Base-by-base conservation (phyloP, 2,113 vertebrate species). In the Cercocebus atys region DNA sequence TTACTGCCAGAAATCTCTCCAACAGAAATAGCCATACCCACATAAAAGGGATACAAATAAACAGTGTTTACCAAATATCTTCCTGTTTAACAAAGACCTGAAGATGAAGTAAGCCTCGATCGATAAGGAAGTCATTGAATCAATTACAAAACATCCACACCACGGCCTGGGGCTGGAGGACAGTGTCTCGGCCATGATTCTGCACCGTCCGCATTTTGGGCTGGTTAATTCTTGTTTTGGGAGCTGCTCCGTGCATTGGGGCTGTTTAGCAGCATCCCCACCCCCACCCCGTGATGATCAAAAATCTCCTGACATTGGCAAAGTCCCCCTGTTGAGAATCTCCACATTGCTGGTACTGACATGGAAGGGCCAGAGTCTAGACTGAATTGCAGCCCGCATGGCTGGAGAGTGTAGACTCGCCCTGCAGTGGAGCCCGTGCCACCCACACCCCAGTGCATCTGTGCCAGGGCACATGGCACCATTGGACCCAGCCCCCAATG, bases 21-120 rank as follows among this genome's bases (percentile, higher is more conserved):
- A 3, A 27, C 45, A 52, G 45, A 25, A 70, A 25, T 11, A 17
- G 32, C 32, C 13, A 1, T 25, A 47, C 32, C 27, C 7, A 7
- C 2, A 0, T 23, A 2, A 17, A 38, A 38, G 35, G 38, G 11
- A 23, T 20, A 9, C 9, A 5, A 9, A 9, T 55, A 38, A n/a
- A 27, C 27, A n/a, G 18, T 35, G 66, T 68, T 68, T 12, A 4
- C 40, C 23, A 8, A n/a, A 10, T 14, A 20, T 22, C 17, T 30
- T 57, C 57, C 86, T 88, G n/a, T 25, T 78, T 47, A 47, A 32
- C 55, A 30, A 64, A 64, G 32, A 61, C 72, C 52, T 45, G 16
- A 55, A 45, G 40, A 25, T 3, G 3, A 23, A 32, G 47, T 38
- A 12, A 30, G 52, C 0, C 5, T 73, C 16, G 1, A 1, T 72